A percentile compares a stretch with the other conserved stretches of the same genome.
phyloP scores from a whole-genome alignment of 1,140 invertebrate genomes.

The Camponotus pennsylvanicus region DNA sequence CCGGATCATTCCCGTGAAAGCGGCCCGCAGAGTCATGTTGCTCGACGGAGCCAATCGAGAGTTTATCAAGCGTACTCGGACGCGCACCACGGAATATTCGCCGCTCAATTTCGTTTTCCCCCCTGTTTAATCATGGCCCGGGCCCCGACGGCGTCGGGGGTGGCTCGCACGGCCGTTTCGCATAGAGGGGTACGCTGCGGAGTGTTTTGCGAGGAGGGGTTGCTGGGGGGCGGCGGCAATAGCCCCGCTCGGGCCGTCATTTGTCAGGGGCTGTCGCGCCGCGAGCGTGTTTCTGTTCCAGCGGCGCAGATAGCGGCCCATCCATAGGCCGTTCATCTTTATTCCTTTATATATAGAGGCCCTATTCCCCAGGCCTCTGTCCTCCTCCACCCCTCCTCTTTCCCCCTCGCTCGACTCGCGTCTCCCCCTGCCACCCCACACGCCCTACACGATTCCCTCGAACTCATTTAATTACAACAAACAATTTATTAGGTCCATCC shows the following conservation, averaged over 20 bases:
- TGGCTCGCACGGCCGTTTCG: constrained; percentile 72
- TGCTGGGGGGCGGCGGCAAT: constrained; percentile 75
- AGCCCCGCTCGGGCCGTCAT: constrained; percentile 84
- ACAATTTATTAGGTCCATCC: constrained; percentile 86
- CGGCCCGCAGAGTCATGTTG: constrained; percentile 67
- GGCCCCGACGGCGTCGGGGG: constrained; percentile 78
- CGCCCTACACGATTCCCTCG: constrained; percentile 84
- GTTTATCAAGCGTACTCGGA: constrained; percentile 67
- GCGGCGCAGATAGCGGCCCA: constrained; percentile 85
- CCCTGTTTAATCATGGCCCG: constrained; percentile 84
- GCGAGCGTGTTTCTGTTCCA: constrained; percentile 86
- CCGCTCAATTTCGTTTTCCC: constrained; percentile 83
- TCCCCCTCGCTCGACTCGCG: constrained; percentile 36
- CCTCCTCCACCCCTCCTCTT: constrained; percentile 31
- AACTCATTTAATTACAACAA: constrained; percentile 86
- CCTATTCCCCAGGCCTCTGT: constrained; percentile 49
- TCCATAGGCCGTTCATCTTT: constrained; percentile 86
- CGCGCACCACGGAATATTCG: constrained; percentile 74
- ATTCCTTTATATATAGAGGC: constrained; percentile 81
- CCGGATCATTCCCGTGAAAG: constrained; percentile 62
- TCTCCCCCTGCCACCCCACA: constrained; percentile 65
- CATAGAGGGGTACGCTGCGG: constrained; percentile 41
- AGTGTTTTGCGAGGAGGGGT: constrained; percentile 63
- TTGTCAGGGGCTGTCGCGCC: constrained; percentile 86
- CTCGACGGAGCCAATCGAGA: constrained; percentile 68